Percentiles rank a stretch among this genome's conserved stretches.
Evolutionary conservation across 1,140 invertebrate species (phyloP).

Genomic region (Nilaparvata lugens): DNA sequence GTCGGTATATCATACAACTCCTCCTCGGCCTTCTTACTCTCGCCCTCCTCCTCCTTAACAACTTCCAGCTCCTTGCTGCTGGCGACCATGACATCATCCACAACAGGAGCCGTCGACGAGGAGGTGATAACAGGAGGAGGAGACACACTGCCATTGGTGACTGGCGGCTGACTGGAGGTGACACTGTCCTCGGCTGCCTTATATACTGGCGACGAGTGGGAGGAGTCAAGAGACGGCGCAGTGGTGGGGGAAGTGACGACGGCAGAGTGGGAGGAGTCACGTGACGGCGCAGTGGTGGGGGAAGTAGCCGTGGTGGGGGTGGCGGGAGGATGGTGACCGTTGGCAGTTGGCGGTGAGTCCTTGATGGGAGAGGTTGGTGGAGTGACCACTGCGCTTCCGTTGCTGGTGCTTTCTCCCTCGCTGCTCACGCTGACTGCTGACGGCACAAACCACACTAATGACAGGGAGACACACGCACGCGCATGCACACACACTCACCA

Average conservation of each 20-base stretch:
- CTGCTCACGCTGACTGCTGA: slow-evolving; percentile 5
- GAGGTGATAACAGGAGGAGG: slow-evolving; percentile 37
- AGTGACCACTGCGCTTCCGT: neutral
- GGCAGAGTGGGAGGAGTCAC: slow-evolving; percentile 19
- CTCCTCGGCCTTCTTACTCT: slow-evolving; percentile 50
- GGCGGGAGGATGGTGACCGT: slow-evolving; percentile 14
- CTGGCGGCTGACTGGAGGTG: slow-evolving; percentile 33
- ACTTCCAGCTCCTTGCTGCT: too few relatives aligned
- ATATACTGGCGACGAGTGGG: neutral
- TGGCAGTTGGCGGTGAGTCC: slow-evolving; percentile 10
- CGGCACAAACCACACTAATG: slow-evolving; percentile 15
- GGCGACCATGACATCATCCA: too few relatives aligned
- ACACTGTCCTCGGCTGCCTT: slow-evolving; percentile 12
- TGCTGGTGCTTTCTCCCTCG: neutral
- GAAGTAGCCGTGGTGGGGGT: slow-evolving; percentile 27
- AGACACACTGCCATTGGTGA: slow-evolving; percentile 36
- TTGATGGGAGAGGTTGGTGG: slow-evolving; percentile 5
- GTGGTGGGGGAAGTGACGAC: slow-evolving; percentile 15
- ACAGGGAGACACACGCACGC: slow-evolving; percentile 9
- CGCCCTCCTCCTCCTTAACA: slow-evolving; percentile 29
- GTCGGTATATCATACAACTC: slow-evolving; percentile 73
- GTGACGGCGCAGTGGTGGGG: slow-evolving; percentile 2
- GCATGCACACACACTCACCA: neutral
- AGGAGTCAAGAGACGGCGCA: neutral
- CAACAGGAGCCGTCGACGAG: neutral